phyloP scores from a whole-genome alignment of 1,140 invertebrate genomes.

The Octopus bimaculoides region DNA sequence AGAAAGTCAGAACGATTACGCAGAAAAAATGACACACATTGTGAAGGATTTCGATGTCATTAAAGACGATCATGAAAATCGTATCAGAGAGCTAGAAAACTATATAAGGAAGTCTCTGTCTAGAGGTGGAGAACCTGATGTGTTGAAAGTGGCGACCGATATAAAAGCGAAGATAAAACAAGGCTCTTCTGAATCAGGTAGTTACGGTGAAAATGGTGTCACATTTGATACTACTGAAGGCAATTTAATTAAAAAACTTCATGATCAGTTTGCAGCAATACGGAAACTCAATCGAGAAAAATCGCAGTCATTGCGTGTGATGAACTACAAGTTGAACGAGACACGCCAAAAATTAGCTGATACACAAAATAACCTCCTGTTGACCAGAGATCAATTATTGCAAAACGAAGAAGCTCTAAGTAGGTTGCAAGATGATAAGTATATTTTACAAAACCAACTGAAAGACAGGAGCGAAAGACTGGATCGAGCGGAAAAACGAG shows the following conservation, averaged over 20 bases:
- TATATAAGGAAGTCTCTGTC: slow-evolving; percentile 27
- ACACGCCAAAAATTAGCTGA: slow-evolving; percentile 23
- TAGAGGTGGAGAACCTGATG: slow-evolving; percentile 3
- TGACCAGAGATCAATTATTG: slow-evolving; percentile 32
- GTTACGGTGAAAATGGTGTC: background rate
- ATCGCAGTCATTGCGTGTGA: slow-evolving; percentile 25
- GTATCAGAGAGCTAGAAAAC: slow-evolving; percentile 33
- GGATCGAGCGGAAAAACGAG: slow-evolving; percentile 17
- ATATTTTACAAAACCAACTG: slow-evolving; percentile 39
- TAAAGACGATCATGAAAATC: slow-evolving; percentile 33
- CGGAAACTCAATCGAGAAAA: slow-evolving; percentile 27
- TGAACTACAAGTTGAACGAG: slow-evolving; percentile 36
- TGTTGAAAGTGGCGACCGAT: background rate
- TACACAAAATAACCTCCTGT: slow-evolving; percentile 30
- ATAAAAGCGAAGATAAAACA: background rate
- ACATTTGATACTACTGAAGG: background rate
- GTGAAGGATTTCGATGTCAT: slow-evolving; percentile 28
- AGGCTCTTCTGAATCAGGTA: background rate
- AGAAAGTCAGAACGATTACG: slow-evolving; percentile 24
- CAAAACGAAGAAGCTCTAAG: slow-evolving; percentile 34
- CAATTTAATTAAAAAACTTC: slow-evolving; percentile 20
- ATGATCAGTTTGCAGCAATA: slow-evolving; percentile 34
- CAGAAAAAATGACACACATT: slow-evolving; percentile 26
- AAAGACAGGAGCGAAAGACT: slow-evolving; percentile 34
- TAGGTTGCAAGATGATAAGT: slow-evolving; percentile 31